Percentiles rank a stretch among this genome's conserved stretches.
Conservation (phyloP, 2,113 vertebrate species). For the Apodemus sylvaticus region DNA sequence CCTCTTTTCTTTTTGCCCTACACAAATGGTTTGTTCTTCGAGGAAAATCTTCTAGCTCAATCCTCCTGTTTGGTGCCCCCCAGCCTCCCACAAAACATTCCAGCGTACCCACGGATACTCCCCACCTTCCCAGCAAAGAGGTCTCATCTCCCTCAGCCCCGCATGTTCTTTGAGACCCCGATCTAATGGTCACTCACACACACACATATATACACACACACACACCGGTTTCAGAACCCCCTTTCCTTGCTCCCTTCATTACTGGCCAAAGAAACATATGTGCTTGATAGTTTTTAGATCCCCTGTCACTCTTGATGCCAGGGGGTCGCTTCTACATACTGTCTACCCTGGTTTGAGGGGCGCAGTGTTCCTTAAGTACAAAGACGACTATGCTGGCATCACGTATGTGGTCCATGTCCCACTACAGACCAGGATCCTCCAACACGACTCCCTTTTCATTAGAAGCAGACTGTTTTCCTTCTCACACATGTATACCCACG, state of each 20-base stretch:
- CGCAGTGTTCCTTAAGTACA: background rate
- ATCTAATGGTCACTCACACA: background rate
- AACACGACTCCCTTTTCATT: background rate
- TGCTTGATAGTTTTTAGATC: background rate
- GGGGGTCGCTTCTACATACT: background rate
- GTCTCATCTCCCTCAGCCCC: background rate
- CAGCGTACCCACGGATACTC: background rate
- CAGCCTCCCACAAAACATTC: background rate
- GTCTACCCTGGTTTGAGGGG: background rate
- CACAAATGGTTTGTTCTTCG: background rate
- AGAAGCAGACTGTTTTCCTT: background rate
- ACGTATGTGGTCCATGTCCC: fast-evolving
- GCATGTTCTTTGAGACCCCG: background rate
- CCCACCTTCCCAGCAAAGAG: background rate
- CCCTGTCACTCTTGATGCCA: background rate
- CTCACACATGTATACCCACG: background rate
- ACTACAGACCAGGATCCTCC: too few relatives aligned
- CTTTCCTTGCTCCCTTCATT: background rate
- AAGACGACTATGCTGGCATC: background rate
- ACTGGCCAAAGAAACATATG: too few relatives aligned
- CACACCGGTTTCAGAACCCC: background rate
- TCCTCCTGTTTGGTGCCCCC: background rate
- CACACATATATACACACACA: too few relatives aligned
- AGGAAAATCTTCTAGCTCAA: background rate
- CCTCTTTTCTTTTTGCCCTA: background rate